A percentile compares a stretch with the other conserved stretches of the same genome.
Evolutionary conservation across 2,888 invertebrate genomes (phyloP).

Genomic region (Drosophila testacea): DNA sequence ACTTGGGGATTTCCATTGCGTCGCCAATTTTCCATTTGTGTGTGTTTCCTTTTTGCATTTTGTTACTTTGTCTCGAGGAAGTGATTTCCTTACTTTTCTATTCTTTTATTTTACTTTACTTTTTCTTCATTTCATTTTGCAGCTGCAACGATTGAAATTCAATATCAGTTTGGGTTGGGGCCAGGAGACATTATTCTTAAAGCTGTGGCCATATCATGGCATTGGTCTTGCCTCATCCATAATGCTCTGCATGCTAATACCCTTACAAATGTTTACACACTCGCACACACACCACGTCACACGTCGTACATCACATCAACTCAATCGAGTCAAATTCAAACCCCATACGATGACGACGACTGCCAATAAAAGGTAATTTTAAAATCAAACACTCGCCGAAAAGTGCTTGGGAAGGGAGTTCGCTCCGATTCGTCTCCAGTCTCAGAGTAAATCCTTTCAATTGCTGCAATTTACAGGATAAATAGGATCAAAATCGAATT

Average conservation of each 20-base stretch:
- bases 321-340: conserved; percentile 6
- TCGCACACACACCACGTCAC: conserved; percentile 24
- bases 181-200: conserved; percentile 33
- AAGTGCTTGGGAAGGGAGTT: conserved; percentile 1
- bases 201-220: conserved; percentile 42
- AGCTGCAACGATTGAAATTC: conserved; percentile 75
- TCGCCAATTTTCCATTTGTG: conserved; percentile 57
- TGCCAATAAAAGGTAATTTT: conserved; percentile 79
- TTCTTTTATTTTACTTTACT: conserved; percentile 12
- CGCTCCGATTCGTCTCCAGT: conserved; percentile 26
- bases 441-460: conserved; percentile 82
- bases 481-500: conserved; percentile 84
- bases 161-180: conserved; percentile 51
- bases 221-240: background rate
- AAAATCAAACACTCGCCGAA: conserved; percentile 76
- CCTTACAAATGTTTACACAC: conserved; percentile 51
- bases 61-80: conserved; percentile 69
- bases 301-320: conserved; percentile 31
- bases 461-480: conserved; percentile 83
- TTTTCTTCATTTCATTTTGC: conserved; percentile 27
- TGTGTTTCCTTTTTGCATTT: conserved; percentile 55
- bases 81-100: conserved; percentile 47
- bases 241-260: conserved; percentile 45
- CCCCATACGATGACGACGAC: conserved; percentile 15
- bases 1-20: conserved; percentile 71